Conservation (phyloP, 2,888 invertebrate genomes). For the Rosalia funebris region DNA sequence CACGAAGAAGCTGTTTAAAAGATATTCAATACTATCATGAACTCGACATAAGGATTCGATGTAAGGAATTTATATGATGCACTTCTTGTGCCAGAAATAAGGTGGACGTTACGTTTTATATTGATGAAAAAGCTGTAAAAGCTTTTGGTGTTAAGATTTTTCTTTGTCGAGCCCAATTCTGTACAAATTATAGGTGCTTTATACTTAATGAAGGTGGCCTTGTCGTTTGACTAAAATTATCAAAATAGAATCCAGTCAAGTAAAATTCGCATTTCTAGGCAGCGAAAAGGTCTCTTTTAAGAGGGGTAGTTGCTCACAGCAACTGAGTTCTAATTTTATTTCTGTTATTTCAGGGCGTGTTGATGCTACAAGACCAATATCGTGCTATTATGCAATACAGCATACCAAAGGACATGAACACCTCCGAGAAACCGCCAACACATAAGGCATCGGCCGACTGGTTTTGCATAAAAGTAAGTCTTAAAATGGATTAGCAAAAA, state of each 20-base stretch:
- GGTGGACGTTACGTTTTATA: no score
- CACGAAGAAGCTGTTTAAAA: no score
- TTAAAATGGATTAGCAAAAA: not conserved
- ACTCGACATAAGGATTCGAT: no score
- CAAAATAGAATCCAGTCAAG: slow-evolving; percentile 19
- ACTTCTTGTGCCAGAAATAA: not conserved
- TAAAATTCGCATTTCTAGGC: slow-evolving; percentile 54
- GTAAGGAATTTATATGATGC: no score
- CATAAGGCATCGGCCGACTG: slow-evolving; percentile 71
- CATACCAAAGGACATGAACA: slow-evolving; percentile 71
- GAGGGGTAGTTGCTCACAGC: slow-evolving; percentile 56
- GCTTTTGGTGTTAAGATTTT: slow-evolving; percentile 1
- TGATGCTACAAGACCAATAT: slow-evolving; percentile 78
- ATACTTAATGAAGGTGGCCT: slow-evolving; percentile 18
- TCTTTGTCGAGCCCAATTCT: slow-evolving; percentile 10
- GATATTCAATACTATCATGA: no score
- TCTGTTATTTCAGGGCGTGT: slow-evolving; percentile 73
- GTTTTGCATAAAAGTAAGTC: slow-evolving; percentile 73
- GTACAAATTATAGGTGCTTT: slow-evolving; percentile 14
- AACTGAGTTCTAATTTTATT: slow-evolving; percentile 45
- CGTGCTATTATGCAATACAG: slow-evolving; percentile 81
- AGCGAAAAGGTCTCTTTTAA: slow-evolving; percentile 62
- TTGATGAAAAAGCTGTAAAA: slow-evolving; percentile 1
- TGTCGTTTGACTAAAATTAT: slow-evolving; percentile 27
- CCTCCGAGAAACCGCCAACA: slow-evolving; percentile 65